Percentiles rank a stretch among this genome's conserved stretches.
Conservation (phyloP, 2,888 invertebrate species). For the Macrosiphum euphorbiae region DNA sequence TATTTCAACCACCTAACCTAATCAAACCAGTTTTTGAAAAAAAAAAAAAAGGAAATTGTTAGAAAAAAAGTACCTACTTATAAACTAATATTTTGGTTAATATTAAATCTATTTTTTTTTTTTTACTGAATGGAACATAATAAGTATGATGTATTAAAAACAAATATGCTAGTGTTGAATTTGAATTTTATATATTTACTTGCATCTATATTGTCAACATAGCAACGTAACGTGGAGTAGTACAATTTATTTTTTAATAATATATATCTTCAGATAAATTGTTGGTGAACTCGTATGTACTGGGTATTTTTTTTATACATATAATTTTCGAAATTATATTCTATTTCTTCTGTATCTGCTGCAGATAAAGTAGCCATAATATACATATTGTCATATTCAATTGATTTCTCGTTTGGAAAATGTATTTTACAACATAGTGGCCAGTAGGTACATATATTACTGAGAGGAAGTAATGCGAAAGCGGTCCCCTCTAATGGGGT, state of each 20-base stretch:
- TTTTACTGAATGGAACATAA: background rate
- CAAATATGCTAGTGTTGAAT: background rate
- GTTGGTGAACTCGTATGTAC: background rate
- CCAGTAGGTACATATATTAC: background rate
- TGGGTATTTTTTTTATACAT: background rate
- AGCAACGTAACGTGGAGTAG: background rate
- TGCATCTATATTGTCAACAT: background rate
- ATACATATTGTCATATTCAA: background rate
- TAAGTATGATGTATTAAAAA: background rate
- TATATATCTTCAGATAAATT: background rate
- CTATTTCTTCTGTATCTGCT: background rate
- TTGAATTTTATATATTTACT: background rate
- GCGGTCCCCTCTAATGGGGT: background rate
- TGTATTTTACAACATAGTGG: background rate
- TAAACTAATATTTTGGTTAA: background rate
- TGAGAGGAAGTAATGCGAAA: background rate
- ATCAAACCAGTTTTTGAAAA: background rate
- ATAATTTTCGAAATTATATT: background rate
- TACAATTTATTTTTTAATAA: background rate
- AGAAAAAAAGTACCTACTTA: background rate
- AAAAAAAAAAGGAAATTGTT: background rate
- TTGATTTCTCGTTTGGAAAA: background rate
- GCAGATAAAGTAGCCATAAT: background rate
- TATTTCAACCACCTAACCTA: background rate
- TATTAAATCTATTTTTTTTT: background rate